Base-by-base conservation (phyloP, 1,140 invertebrate species). In the Cotesia chilonis region DNA sequence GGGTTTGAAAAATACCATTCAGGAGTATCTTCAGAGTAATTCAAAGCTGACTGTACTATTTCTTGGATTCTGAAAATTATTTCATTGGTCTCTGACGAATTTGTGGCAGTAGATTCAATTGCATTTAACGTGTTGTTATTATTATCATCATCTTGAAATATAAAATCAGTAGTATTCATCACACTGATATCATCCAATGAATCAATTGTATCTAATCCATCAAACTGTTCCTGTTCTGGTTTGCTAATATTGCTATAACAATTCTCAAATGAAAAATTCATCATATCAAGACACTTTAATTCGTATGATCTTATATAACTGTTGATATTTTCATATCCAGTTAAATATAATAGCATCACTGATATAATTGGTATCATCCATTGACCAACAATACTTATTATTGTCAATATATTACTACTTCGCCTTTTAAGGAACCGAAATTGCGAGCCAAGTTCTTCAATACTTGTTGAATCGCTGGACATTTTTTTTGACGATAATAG, bases 211-310 rank as follows among this genome's bases (percentile, higher is more conserved):
- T 47, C 41, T 47, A 47, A 47, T 47, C 6, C 6, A 47, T 47
- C 10, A 2, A 47, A 47, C 41, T 47, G 6, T 47, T 36, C 12
- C 28, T 28, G 28, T n/a, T 7, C 17, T 52, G 38, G 38, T 10
- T 61, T 10, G 52, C 57, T 20, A 66, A 51, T 20, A 65, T 37
- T 6, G 7, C 47, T 55, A 28, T 74, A 54, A 55, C 73, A 77
- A 52, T 70, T 65, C 20, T 77, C 73, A n/a, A 77, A 71, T 6
- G 68, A 71, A 63, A 73, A 75, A 73, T 75, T 77, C 4, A 47
- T 69, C 7, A 36, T 68, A 14, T 73, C 70, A 17, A 70, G 36
- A 38, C 76, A 77, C 0, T 17, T 65, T 66, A 69, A 70, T 4
- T 75, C 69, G 6, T 59, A 14, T 6, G 64, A 54, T 60, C 47